Evolutionary conservation across 1,140 invertebrate species (phyloP).

Genomic region (Cyrtorhinus lividipennis): DNA sequence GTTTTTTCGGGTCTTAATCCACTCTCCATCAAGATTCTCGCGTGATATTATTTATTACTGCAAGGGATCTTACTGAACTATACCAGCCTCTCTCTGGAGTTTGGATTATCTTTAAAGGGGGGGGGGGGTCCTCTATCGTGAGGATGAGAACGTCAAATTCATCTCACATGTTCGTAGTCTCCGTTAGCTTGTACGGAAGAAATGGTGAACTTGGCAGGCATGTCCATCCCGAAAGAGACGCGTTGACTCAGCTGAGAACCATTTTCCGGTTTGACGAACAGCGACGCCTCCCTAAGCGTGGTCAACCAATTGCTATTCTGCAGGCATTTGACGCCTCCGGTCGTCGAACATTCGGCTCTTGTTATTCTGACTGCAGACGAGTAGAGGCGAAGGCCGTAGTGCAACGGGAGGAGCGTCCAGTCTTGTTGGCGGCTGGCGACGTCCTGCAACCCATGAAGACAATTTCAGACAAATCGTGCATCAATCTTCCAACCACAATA

Average conservation of each 20-base stretch:
- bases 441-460: background rate
- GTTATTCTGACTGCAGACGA: background rate
- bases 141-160: too few species aligned
- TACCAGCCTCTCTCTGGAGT: too few species aligned
- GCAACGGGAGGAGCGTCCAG: background rate
- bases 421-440: background rate
- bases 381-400: background rate
- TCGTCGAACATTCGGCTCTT: background rate
- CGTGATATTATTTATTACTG: too few species aligned
- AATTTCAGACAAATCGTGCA: too few species aligned
- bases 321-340: background rate
- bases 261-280: constrained; percentile 4
- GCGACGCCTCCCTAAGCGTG: background rate
- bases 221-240: background rate
- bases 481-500: too few species aligned
- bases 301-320: background rate
- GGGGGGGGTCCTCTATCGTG: too few species aligned
- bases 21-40: too few species aligned
- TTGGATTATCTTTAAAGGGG: too few species aligned
- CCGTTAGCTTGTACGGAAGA: background rate
- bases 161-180: background rate
- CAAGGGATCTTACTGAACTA: too few species aligned
- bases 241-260: background rate
- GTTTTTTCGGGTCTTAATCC: too few species aligned
- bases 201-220: background rate